Evolutionary conservation across 2,888 invertebrate genomes (phyloP).

Genomic region (Synanthedon myopaeformis): DNA sequence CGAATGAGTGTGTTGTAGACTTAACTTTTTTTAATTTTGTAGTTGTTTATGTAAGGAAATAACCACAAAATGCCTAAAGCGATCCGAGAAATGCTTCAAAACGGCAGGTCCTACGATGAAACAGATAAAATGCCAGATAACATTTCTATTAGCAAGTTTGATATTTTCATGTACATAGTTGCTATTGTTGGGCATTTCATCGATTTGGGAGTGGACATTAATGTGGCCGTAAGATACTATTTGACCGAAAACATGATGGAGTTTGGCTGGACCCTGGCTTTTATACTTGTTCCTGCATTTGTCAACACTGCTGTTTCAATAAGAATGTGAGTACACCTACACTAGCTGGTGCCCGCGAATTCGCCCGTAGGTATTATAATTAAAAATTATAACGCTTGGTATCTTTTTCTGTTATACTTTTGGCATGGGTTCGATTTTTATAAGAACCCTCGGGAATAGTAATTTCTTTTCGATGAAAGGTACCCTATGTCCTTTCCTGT

Average conservation of each 20-base stretch:
- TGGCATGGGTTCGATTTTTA: too few relatives aligned
- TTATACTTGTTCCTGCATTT: constrained; percentile 80
- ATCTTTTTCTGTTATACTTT: constrained; percentile 5
- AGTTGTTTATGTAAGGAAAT: not conserved
- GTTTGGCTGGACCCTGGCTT: constrained; percentile 77
- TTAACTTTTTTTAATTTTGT: too few relatives aligned
- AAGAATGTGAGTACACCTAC: constrained; percentile 72
- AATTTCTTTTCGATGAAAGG: too few relatives aligned
- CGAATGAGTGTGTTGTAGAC: too few relatives aligned
- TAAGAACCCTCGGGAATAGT: not conserved
- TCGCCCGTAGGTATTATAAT: too few relatives aligned
- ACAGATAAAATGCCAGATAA: constrained; percentile 72
- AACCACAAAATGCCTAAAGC: constrained; percentile 39
- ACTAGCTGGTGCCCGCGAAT: too few relatives aligned
- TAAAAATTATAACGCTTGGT: constrained; percentile 2
- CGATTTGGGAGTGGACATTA: constrained; percentile 77
- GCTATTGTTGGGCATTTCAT: constrained; percentile 78
- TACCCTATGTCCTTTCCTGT: too few relatives aligned
- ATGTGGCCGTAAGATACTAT: constrained; percentile 76
- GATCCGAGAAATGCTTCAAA: constrained; percentile 37
- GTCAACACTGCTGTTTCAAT: constrained; percentile 81
- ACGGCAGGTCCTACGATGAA: constrained; percentile 61
- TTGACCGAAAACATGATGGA: constrained; percentile 65
- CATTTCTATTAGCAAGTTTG: constrained; percentile 70
- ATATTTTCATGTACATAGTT: constrained; percentile 73